These are phyloP conservation scores for Orientallactaga sibirica DNA, from an alignment of 2,797 vertebrate species.

Conservation along the genomic window DNA sequence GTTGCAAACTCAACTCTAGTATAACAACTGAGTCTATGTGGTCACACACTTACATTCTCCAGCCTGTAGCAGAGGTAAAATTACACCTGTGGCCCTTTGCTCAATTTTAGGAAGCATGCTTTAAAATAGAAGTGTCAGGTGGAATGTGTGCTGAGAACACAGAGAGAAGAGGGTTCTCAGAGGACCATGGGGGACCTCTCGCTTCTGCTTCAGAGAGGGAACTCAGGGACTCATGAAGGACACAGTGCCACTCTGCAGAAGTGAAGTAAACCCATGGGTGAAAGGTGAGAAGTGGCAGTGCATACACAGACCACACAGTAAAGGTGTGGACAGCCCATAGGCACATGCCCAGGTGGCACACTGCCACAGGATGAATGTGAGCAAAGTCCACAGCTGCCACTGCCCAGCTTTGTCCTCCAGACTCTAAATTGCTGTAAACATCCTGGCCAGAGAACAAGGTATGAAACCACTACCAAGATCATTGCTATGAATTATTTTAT, in stretches of 20 bases:
- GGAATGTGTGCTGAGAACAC: neutral
- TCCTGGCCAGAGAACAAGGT: neutral
- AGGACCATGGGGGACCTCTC: neutral
- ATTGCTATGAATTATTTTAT: neutral
- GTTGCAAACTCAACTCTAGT: no score
- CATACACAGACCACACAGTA: neutral
- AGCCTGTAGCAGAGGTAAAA: neutral
- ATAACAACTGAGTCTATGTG: no score
- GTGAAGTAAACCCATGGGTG: neutral
- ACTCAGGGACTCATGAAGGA: neutral
- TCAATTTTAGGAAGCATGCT: neutral
- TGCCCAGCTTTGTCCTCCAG: neutral
- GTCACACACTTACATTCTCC: no score
- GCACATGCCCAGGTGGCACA: neutral
- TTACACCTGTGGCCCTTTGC: neutral
- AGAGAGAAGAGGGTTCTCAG: neutral
- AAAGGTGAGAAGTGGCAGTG: neutral
- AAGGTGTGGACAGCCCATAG: neutral
- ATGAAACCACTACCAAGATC: neutral
- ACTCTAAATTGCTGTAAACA: neutral
- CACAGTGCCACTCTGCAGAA: neutral
- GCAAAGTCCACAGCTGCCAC: neutral
- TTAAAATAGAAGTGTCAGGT: neutral
- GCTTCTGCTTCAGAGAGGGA: neutral
- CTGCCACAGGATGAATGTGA: no score